Percentiles rank a stretch among this genome's conserved stretches.
phyloP scores from a whole-genome alignment of 2,113 vertebrate genomes.

The Platycercus adscitus region DNA sequence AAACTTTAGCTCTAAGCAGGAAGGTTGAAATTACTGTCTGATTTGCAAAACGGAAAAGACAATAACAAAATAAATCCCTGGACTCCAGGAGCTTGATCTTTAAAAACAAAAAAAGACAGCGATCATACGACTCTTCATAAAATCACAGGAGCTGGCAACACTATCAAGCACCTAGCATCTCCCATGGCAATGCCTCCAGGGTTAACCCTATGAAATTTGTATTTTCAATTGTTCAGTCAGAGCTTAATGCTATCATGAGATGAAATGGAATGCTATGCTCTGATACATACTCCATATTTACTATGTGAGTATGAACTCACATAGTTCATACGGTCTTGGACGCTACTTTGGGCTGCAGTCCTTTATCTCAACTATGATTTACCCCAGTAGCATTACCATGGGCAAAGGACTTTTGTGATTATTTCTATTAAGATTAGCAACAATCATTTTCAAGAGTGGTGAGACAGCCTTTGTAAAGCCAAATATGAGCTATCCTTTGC shows the following conservation, averaged over 20 bases:
- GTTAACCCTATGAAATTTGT: not conserved
- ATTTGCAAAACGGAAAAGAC: not conserved
- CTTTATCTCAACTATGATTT: not conserved
- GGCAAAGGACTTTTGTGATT: not conserved
- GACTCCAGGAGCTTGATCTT: not conserved
- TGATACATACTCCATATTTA: not conserved
- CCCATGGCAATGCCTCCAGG: not conserved
- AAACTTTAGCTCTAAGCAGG: not conserved
- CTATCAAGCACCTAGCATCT: not conserved
- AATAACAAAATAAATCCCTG: not conserved
- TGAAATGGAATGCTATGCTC: not conserved
- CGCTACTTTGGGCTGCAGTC: not conserved
- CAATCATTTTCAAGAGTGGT: not conserved
- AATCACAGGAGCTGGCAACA: not conserved
- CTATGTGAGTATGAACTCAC: not conserved
- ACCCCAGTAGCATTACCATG: not conserved
- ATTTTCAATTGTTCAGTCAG: not conserved
- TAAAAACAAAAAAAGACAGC: not conserved
- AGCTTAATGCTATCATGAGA: not conserved
- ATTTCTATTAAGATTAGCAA: not conserved
- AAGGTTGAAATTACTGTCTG: not conserved
- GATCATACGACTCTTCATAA: not conserved
- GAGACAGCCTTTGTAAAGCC: not conserved
- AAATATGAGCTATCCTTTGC: not conserved
- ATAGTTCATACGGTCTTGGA: not conserved